Evolutionary conservation across 2,888 invertebrate species (phyloP).

Genomic region (Ochropacha duplaris): DNA sequence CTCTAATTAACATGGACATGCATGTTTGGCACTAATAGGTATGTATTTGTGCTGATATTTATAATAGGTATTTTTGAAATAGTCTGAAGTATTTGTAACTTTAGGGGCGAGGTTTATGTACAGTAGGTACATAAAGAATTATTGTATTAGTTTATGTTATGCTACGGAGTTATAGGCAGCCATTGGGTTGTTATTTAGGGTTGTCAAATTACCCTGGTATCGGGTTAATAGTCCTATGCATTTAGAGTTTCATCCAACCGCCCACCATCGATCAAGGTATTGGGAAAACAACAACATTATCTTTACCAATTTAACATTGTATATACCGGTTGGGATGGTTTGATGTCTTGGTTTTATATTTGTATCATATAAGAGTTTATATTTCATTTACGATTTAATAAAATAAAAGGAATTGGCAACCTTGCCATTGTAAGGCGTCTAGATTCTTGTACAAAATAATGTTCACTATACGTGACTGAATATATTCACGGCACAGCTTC

Average conservation of each 20-base stretch:
- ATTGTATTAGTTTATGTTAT: neutral
- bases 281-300: constrained; percentile 13
- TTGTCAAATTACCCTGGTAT: constrained; percentile 55
- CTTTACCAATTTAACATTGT: constrained; percentile 8
- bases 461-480: neutral
- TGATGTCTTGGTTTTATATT: constrained; percentile 2
- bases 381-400: neutral
- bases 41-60: no score
- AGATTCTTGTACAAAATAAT: neutral
- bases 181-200: constrained; percentile 37
- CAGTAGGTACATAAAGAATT: neutral
- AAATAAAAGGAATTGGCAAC: no score
- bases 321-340: constrained; percentile 5
- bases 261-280: constrained; percentile 40
- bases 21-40: constrained; percentile 21
- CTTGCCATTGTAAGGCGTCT: neutral
- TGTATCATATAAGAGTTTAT: neutral
- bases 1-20: constrained; percentile 21
- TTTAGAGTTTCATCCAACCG: constrained; percentile 37
- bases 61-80: no score
- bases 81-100: neutral
- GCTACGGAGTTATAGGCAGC: constrained; percentile 30
- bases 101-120: neutral
- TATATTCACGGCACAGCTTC: constrained; percentile 47
- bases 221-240: constrained; percentile 43